Evolutionary conservation across 2,113 vertebrate species (phyloP).

Genomic region (Calonectris borealis): DNA sequence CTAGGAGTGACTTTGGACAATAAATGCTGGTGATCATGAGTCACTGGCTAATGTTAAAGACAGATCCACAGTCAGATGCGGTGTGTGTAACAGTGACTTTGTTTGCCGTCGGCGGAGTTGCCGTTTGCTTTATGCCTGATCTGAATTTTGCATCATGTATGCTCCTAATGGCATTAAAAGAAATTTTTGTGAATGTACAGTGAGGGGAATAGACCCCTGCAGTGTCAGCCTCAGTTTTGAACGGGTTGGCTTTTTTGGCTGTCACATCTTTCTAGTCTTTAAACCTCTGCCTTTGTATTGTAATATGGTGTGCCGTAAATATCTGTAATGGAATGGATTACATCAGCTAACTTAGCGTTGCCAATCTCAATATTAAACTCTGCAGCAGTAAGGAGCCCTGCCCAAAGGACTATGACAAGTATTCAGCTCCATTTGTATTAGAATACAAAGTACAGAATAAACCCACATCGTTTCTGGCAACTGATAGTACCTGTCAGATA

Average conservation of each 20-base stretch:
- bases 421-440: slow-evolving; percentile 49
- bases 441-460: slow-evolving; percentile 50
- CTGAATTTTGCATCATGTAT: neutral
- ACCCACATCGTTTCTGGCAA: slow-evolving; percentile 43
- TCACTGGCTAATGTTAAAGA: neutral
- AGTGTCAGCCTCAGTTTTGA: neutral
- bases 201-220: neutral
- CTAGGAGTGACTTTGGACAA: neutral
- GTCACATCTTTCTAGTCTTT: slow-evolving; percentile 6
- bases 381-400: slow-evolving; percentile 47
- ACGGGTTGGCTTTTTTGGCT: neutral
- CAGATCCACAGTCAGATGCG: neutral
- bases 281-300: slow-evolving; percentile 23
- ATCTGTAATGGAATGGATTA: slow-evolving; percentile 57
- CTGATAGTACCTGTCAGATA: slow-evolving; percentile 45
- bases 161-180: neutral
- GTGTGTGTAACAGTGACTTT: neutral
- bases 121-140: neutral
- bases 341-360: slow-evolving; percentile 41
- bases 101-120: neutral
- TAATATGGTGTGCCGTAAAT: slow-evolving; percentile 1
- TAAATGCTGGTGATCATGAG: slow-evolving; percentile 7
- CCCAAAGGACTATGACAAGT: slow-evolving; percentile 62
- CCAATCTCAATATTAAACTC: slow-evolving; percentile 60
- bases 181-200: neutral